Percentiles rank a stretch among this genome's conserved stretches.
These are phyloP conservation scores for Tachysurus vachellii DNA, from an alignment of 2,113 vertebrate genomes.

Conservation along the genomic window DNA sequence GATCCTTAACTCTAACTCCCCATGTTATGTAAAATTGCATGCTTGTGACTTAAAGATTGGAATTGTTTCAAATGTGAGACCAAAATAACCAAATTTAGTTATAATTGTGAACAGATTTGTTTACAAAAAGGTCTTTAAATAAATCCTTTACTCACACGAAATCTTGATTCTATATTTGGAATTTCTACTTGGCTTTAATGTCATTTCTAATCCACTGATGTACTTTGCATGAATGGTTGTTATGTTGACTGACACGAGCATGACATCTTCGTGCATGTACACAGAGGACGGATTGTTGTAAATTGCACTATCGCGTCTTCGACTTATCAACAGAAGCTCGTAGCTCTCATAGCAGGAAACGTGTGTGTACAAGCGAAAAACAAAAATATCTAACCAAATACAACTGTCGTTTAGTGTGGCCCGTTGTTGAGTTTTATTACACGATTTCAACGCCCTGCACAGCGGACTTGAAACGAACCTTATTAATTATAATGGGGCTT, in stretches of 20 bases:
- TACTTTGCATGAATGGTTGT: not conserved
- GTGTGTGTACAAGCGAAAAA: not conserved
- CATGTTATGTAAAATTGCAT: not conserved
- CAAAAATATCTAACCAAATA: not conserved
- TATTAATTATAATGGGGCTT: constrained; percentile 68
- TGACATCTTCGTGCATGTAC: not conserved
- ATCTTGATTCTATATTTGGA: not conserved
- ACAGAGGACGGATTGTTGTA: not conserved
- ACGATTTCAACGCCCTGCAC: constrained; percentile 60
- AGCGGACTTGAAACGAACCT: constrained; percentile 63
- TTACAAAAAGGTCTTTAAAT: not conserved
- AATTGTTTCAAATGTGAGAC: not conserved
- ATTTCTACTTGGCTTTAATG: not conserved
- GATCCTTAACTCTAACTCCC: too few species aligned
- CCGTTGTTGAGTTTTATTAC: constrained; percentile 49
- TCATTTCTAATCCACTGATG: not conserved
- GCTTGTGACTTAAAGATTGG: not conserved
- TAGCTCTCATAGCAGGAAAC: not conserved
- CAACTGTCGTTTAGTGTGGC: not conserved
- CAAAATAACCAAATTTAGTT: not conserved
- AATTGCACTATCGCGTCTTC: not conserved
- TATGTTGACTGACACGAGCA: not conserved
- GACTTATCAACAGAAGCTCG: not conserved
- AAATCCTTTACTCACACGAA: not conserved
- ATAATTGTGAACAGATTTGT: not conserved